phyloP scores from a whole-genome alignment of 2,113 vertebrate genomes.

The Pelecanoides urinatrix region DNA sequence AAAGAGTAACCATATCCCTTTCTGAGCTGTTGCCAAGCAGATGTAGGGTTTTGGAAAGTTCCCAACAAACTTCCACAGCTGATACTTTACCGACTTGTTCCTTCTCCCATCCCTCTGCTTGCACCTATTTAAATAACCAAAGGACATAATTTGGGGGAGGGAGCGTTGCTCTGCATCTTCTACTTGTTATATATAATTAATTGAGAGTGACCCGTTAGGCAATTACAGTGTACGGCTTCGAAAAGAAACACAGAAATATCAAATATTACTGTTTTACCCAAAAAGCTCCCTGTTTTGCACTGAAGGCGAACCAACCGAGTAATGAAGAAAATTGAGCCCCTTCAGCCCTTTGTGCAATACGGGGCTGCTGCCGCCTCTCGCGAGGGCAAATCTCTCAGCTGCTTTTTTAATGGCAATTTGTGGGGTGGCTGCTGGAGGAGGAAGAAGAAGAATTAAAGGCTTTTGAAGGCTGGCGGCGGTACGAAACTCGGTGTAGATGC shows the following conservation, averaged over 20 bases:
- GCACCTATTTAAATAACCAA: constrained; percentile 63
- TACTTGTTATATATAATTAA: constrained; percentile 45
- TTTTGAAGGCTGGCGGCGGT: not conserved
- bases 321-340: not conserved
- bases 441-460: not conserved
- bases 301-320: not conserved
- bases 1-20: constrained; percentile 81
- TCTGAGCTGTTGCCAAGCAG: constrained; percentile 81
- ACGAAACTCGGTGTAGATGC: not conserved
- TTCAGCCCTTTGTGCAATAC: not conserved
- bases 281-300: not conserved
- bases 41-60: constrained; percentile 81
- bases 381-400: not conserved
- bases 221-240: not conserved
- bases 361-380: not conserved
- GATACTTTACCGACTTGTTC: constrained; percentile 70
- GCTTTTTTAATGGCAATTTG: not conserved
- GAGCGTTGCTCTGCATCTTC: not conserved
- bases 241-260: constrained; percentile 1
- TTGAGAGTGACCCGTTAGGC: constrained; percentile 14
- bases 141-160: constrained; percentile 37
- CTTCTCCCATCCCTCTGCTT: constrained; percentile 58
- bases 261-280: constrained; percentile 11
- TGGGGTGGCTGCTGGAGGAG: not conserved
- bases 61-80: constrained; percentile 78